Evolutionary conservation across 2,888 invertebrate species (phyloP).

Genomic region (Apotomis turbidana): DNA sequence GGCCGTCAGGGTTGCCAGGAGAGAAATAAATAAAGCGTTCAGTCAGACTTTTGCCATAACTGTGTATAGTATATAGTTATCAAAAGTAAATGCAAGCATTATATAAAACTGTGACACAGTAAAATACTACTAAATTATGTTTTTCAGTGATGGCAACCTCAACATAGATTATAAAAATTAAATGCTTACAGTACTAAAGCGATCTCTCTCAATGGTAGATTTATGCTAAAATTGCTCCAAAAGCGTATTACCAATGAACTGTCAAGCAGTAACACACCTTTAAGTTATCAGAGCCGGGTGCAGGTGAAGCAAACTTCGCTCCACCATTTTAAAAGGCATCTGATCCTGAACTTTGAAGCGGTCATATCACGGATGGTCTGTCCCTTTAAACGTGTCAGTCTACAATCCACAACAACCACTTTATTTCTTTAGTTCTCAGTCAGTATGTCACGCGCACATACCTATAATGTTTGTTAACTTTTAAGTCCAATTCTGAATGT

Average conservation of each 20-base stretch:
- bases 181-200: constrained; percentile 72
- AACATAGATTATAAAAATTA: constrained; percentile 59
- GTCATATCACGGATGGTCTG: background rate
- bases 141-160: constrained; percentile 65
- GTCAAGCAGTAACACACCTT: background rate
- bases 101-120: constrained; percentile 44
- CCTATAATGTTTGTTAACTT: background rate
- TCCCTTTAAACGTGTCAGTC: background rate
- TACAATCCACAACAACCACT: background rate
- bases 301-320: background rate
- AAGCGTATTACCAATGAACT: constrained; percentile 48
- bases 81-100: constrained; percentile 74
- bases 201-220: constrained; percentile 76
- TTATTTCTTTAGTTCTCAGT: background rate
- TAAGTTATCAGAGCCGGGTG: background rate
- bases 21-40: constrained; percentile 58
- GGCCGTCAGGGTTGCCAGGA: constrained; percentile 66
- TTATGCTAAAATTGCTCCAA: constrained; percentile 55
- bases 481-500: background rate
- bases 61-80: constrained; percentile 59
- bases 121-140: constrained; percentile 42
- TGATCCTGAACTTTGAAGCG: background rate
- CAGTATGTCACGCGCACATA: background rate
- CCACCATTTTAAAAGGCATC: background rate
- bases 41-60: constrained; percentile 52